phyloP scores from a whole-genome alignment of 2,888 invertebrate genomes.

The Amphipoea lucens region DNA sequence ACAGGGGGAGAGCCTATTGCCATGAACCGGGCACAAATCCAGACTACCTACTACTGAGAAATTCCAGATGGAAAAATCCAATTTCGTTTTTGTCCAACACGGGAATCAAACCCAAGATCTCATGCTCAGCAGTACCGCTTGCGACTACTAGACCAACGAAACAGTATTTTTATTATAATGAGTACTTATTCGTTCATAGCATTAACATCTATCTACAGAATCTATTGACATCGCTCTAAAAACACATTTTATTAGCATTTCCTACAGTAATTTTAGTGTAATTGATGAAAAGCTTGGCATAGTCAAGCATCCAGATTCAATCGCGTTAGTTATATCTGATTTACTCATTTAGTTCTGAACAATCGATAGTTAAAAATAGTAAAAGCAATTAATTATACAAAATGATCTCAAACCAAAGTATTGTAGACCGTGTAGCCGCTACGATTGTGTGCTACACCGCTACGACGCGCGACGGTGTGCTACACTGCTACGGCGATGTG shows the following conservation, averaged over 20 bases:
- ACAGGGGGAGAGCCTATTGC: too few species aligned
- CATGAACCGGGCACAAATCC: too few species aligned
- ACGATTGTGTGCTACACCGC: not conserved
- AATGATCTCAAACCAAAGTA: not conserved
- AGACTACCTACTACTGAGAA: too few species aligned
- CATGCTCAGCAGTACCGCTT: too few species aligned
- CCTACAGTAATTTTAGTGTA: too few species aligned
- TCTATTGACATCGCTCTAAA: not conserved
- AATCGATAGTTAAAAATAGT: not conserved
- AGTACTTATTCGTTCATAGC: too few species aligned
- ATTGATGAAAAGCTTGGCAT: not conserved
- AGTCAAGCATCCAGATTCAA: not conserved
- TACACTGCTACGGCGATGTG: not conserved
- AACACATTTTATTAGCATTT: not conserved
- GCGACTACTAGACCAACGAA: too few species aligned
- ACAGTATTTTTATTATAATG: too few species aligned
- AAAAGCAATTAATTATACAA: not conserved
- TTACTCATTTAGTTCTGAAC: not conserved
- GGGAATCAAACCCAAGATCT: too few species aligned
- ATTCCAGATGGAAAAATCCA: too few species aligned
- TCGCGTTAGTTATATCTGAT: too few species aligned
- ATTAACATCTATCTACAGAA: not conserved
- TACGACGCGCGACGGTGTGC: not conserved
- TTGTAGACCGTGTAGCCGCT: not conserved
- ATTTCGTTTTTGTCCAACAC: too few species aligned